phyloP scores from a whole-genome alignment of 2,888 invertebrate species.

The Cryptosula pallasiana region DNA sequence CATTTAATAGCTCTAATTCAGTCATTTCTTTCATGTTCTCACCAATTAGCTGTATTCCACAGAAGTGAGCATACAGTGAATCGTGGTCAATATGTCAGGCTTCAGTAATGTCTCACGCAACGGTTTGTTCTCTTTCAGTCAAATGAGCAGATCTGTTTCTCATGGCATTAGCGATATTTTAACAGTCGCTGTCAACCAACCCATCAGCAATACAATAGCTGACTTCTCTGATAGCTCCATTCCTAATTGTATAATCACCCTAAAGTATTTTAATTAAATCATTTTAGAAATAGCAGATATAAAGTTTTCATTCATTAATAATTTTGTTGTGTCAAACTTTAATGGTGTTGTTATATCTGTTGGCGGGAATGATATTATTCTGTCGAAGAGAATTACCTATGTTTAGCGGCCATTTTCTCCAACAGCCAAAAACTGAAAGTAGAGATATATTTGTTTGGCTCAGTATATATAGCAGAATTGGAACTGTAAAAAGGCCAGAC shows the following conservation, averaged over 20 bases:
- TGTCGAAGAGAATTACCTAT: too few species aligned
- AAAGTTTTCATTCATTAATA: too few species aligned
- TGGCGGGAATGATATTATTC: too few species aligned
- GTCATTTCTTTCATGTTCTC: neutral
- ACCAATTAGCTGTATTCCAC: slow-evolving; percentile 19
- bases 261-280: neutral
- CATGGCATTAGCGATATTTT: neutral
- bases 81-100: slow-evolving; percentile 10
- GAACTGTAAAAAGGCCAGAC: too few species aligned
- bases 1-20: slow-evolving; percentile 10
- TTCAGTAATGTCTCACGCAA: neutral
- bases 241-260: neutral
- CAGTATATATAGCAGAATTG: too few species aligned
- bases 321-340: too few species aligned
- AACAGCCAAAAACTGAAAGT: too few species aligned
- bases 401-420: too few species aligned
- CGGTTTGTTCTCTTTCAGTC: neutral
- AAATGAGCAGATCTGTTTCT: neutral
- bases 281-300: too few species aligned
- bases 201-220: neutral
- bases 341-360: too few species aligned
- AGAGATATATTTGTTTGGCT: too few species aligned
- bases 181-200: neutral
- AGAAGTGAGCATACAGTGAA: neutral
- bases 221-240: neutral